phyloP scores from a whole-genome alignment of 2,888 invertebrate species.

The Hedya salicella region DNA sequence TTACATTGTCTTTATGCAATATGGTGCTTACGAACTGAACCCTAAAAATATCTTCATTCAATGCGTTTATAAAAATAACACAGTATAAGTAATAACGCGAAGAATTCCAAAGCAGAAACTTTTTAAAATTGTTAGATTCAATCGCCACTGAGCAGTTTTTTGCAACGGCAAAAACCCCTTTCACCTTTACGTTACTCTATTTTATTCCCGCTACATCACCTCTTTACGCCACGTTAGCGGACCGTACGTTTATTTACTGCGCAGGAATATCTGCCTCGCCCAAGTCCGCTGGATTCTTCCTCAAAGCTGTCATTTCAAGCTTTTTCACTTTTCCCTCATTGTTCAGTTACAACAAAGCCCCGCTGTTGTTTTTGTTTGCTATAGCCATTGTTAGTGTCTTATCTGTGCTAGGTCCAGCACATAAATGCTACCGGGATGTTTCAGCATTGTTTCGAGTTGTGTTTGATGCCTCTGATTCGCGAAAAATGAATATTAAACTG shows the following conservation, averaged over 20 bases:
- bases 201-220: not conserved
- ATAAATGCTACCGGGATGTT: slow-evolving; percentile 45
- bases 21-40: no score
- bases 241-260: slow-evolving; percentile 1
- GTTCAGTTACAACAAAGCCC: slow-evolving; percentile 69
- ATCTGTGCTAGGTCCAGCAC: slow-evolving; percentile 59
- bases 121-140: no score
- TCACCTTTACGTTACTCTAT: no score
- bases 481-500: not conserved
- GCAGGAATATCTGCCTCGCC: slow-evolving; percentile 36
- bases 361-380: slow-evolving; percentile 70
- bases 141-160: no score
- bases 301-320: slow-evolving; percentile 57
- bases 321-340: slow-evolving; percentile 72
- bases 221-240: not conserved
- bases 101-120: no score
- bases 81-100: no score
- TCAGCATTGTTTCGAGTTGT: slow-evolving; percentile 24
- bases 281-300: slow-evolving; percentile 58
- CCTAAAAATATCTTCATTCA: no score
- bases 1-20: no score
- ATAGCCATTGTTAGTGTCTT: slow-evolving; percentile 64
- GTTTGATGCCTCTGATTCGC: not conserved
- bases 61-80: no score
- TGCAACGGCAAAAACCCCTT: no score